These are phyloP conservation scores for Rhaphigaster nebulosa DNA, from an alignment of 2,888 invertebrate genomes.

Conservation along the genomic window DNA sequence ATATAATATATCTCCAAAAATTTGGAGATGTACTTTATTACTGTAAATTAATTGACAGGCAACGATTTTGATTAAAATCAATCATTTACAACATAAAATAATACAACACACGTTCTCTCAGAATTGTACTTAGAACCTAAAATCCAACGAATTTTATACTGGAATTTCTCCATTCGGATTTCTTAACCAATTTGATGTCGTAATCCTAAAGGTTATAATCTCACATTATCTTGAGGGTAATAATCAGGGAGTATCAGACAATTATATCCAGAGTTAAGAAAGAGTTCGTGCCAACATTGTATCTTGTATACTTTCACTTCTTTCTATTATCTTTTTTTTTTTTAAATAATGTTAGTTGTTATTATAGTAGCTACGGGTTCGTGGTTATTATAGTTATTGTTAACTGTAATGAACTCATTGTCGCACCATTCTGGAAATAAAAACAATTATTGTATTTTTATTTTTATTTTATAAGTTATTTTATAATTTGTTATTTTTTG, in stretches of 20 bases:
- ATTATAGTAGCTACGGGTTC: background rate
- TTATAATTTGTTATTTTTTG: no score
- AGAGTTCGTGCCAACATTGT: background rate
- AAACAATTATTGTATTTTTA: no score
- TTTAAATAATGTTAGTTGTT: background rate
- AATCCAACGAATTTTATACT: background rate
- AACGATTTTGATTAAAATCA: no score
- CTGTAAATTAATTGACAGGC: no score
- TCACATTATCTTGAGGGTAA: background rate
- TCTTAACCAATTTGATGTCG: background rate
- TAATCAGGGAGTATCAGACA: constrained; percentile 1
- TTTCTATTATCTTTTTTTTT: constrained; percentile 1
- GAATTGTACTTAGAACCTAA: background rate
- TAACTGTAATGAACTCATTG: no score
- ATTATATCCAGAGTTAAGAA: constrained; percentile 20
- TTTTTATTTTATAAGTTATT: no score
- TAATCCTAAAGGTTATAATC: constrained; percentile 23
- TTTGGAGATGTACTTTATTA: no score
- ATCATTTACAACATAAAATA: no score
- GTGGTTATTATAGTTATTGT: background rate
- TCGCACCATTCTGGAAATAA: no score
- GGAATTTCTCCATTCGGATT: background rate
- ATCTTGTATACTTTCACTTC: background rate
- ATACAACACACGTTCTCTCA: no score
- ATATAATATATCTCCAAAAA: no score